phyloP scores from a whole-genome alignment of 2,888 invertebrate genomes.

The Xylocampa areola region DNA sequence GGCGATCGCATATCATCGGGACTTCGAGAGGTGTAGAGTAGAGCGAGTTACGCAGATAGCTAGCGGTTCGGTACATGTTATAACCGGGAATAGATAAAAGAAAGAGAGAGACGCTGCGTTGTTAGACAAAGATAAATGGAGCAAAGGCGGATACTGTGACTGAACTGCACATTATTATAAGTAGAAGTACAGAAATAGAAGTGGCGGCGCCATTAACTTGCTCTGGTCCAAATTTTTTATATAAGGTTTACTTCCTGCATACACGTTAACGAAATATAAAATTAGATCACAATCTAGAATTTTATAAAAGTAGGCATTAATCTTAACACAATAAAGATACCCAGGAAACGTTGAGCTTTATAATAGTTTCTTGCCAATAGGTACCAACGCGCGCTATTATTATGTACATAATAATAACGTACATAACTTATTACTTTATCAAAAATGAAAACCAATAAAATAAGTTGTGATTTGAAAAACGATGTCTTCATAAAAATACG shows the following conservation, averaged over 20 bases:
- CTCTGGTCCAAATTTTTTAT: constrained; percentile 80
- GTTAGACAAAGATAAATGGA: constrained; percentile 62
- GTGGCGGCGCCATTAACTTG: constrained; percentile 69
- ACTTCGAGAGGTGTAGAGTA: too few relatives aligned
- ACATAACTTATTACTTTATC: too few relatives aligned
- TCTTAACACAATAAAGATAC: too few relatives aligned
- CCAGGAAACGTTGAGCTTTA: too few relatives aligned
- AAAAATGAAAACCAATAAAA: too few relatives aligned
- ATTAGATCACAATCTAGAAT: constrained; percentile 25
- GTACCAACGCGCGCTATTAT: too few relatives aligned
- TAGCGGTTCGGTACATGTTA: constrained; percentile 57
- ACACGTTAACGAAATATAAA: constrained; percentile 32
- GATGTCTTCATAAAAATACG: too few relatives aligned
- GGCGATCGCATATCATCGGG: constrained; percentile 70
- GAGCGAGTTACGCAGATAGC: constrained; percentile 55
- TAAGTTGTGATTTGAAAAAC: too few relatives aligned
- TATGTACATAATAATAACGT: too few relatives aligned
- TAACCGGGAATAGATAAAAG: constrained; percentile 60
- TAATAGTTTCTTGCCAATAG: too few relatives aligned
- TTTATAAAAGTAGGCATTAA: neutral
- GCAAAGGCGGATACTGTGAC: constrained; percentile 80
- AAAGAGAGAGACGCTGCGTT: constrained; percentile 65
- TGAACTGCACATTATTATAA: constrained; percentile 67
- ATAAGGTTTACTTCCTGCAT: constrained; percentile 80
- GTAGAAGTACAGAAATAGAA: constrained; percentile 84